Base-by-base conservation (phyloP, 2,888 invertebrate genomes). In the Meandrusa payeni region DNA sequence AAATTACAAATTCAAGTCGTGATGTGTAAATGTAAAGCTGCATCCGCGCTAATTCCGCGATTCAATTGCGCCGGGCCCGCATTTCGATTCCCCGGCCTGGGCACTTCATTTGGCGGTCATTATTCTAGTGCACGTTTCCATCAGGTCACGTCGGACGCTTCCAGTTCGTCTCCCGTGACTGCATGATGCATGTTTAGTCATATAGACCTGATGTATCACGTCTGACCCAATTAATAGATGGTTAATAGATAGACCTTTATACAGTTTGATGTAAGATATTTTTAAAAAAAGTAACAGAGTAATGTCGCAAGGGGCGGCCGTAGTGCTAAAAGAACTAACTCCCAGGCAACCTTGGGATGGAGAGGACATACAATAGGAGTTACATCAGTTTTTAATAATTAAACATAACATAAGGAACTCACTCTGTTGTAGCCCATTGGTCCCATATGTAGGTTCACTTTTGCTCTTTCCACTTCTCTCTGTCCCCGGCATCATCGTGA, bases 91-190 rank as follows among this genome's bases (percentile, higher is more conserved):
- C 60, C 64, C 66, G 65, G 64, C 59, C 61, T 55, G 55, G 55
- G 43, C 44, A 62, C 65, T 76, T 76, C 77, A 79, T 77, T 77
- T 73, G 65, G 55, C 60, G 61, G 67, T 62, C 69, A 77, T 79
- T 79, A 79, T 79, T 74, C 74, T 52, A 56, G 52, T 54, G 62
- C 79, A 76, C 73, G 75, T 64, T 51, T 49, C 52, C 26, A 11
- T n/a, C 36, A 29, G 24, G 12, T 7, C 27, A 32, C 44, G 44
- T 44, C 44, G 32, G 10, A 20, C 20, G 20, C 10, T 13, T 1
- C 15, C n/a, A 11, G 13, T 20, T 7, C 9, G 20, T 27, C 31
- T 24, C 43, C 3, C 26, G 37, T 15, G 32, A 20, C 28, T 11
- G 44, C 22, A 13, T 23, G 15, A 39, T 28, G 39, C 38, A 23